Evolutionary conservation across 2,888 invertebrate genomes (phyloP).

Genomic region (Trimorus sp.): DNA sequence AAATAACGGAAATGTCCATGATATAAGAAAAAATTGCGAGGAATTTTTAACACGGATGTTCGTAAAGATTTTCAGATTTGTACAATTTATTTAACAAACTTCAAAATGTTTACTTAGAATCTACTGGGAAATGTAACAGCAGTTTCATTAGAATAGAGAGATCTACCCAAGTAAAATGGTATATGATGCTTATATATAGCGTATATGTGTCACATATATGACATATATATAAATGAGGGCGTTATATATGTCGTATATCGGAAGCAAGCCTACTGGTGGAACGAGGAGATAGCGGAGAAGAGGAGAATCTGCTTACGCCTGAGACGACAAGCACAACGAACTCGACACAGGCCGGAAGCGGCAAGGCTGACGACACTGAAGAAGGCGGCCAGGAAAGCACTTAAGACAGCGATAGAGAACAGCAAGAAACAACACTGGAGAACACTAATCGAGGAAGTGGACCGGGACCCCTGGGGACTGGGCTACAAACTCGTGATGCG

Average conservation of each 20-base stretch:
- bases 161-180: too few species aligned
- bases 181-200: slow-evolving; percentile 21
- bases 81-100: too few species aligned
- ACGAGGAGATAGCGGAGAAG: not conserved
- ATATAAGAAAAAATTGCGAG: too few species aligned
- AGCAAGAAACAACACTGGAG: slow-evolving; percentile 1
- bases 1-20: too few species aligned
- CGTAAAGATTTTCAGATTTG: too few species aligned
- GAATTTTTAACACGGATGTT: too few species aligned
- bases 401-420: not conserved
- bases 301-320: not conserved
- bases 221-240: too few species aligned
- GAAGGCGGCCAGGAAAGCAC: not conserved
- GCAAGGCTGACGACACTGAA: not conserved
- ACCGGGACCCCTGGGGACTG: not conserved
- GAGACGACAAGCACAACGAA: not conserved
- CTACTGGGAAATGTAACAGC: too few species aligned
- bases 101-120: too few species aligned
- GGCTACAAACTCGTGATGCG: not conserved
- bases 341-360: not conserved
- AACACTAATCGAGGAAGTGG: not conserved
- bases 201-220: too few species aligned
- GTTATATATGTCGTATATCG: too few species aligned
- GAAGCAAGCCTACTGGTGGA: slow-evolving; percentile 20
- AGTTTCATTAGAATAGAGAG: too few species aligned